These are phyloP conservation scores for Turritopsis rubra DNA, from an alignment of 30 jellyfish, hydroid and myxozoan genomes.

Conservation along the genomic window DNA sequence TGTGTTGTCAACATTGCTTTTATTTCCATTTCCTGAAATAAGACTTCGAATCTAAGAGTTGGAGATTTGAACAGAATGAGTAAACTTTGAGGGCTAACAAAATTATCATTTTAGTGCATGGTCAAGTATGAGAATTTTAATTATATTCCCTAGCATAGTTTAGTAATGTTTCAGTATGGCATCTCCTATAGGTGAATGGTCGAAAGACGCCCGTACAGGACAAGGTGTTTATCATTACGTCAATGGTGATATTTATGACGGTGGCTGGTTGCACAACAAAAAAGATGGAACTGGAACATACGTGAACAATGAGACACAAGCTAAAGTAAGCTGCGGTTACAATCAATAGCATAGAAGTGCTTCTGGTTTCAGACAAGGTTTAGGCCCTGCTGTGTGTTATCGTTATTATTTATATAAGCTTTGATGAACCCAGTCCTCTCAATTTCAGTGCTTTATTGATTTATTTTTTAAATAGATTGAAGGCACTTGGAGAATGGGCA, in stretches of 20 bases:
- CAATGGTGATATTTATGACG: conserved; percentile 84
- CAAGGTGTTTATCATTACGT: conserved; percentile 54
- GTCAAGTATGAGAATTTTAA: no score
- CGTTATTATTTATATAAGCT: neutral
- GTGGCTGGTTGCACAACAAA: conserved; percentile 64
- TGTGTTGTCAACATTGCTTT: no score
- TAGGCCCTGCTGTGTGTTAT: no score
- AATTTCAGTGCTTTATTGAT: no score
- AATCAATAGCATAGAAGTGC: neutral
- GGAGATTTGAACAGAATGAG: no score
- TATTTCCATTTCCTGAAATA: no score
- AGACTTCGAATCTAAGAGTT: no score
- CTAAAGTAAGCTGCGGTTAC: conserved; percentile 29
- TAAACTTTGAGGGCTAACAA: no score
- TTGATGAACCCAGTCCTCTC: neutral
- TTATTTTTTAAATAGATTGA: conserved; percentile 20
- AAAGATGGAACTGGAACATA: conserved; percentile 65
- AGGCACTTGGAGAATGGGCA: conserved; percentile 64
- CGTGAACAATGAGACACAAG: conserved; percentile 14
- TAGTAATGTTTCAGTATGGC: neutral
- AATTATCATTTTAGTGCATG: no score
- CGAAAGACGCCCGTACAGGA: conserved; percentile 47
- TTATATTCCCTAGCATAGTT: neutral
- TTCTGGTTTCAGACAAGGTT: neutral
- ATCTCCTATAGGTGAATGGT: conserved; percentile 54